Evolutionary conservation across 2,888 invertebrate genomes (phyloP).

Genomic region (Seira ritae): DNA sequence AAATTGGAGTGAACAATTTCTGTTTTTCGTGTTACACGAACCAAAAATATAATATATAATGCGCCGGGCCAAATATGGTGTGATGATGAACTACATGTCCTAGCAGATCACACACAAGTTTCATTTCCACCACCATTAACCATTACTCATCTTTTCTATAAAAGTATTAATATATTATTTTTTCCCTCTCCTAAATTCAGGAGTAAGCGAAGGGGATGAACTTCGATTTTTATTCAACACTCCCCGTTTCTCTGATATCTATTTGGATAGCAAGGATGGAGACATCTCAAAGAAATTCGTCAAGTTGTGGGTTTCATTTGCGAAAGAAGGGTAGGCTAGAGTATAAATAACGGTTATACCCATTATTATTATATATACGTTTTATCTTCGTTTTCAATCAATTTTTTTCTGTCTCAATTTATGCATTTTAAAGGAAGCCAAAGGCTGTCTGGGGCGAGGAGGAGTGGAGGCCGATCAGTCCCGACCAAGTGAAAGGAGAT

Average conservation of each 20-base stretch:
- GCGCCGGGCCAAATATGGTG: slow-evolving; percentile 11
- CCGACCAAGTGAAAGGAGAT: slow-evolving; percentile 70
- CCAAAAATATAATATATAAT: not conserved
- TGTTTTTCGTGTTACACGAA: slow-evolving; percentile 10
- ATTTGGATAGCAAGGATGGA: slow-evolving; percentile 44
- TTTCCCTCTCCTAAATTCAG: slow-evolving; percentile 40
- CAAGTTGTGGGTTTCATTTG: slow-evolving; percentile 70
- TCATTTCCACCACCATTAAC: not conserved
- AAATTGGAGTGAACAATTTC: not conserved
- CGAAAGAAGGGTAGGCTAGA: slow-evolving; percentile 66
- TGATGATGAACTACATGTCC: slow-evolving; percentile 11
- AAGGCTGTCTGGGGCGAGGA: slow-evolving; percentile 62
- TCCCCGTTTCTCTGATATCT: slow-evolving; percentile 51
- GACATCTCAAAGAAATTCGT: slow-evolving; percentile 69
- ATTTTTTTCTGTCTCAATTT: not conserved
- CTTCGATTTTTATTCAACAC: slow-evolving; percentile 72
- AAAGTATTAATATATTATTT: not conserved
- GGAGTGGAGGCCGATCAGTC: slow-evolving; percentile 66
- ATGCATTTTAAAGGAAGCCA: slow-evolving; percentile 59
- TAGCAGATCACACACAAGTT: not conserved
- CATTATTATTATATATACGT: not conserved
- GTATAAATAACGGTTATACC: not conserved
- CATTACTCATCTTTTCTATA: not conserved
- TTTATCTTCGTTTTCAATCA: not conserved
- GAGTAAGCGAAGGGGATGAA: slow-evolving; percentile 72